These are phyloP conservation scores for Dermochelys coriacea DNA, from an alignment of 2,797 vertebrate species.

Conservation along the genomic window DNA sequence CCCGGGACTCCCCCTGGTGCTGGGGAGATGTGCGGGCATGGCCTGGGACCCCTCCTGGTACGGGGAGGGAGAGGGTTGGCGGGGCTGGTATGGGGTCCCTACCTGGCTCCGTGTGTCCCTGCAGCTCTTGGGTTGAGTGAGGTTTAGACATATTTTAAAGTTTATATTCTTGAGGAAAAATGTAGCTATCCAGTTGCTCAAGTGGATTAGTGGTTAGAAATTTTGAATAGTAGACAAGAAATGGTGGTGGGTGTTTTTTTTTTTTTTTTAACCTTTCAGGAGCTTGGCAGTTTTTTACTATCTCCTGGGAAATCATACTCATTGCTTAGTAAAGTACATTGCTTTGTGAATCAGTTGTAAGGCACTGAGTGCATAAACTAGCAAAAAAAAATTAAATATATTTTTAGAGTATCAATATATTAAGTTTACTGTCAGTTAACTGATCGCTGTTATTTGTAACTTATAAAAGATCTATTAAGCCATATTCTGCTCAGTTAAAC, in stretches of 20 bases:
- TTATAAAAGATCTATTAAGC: background rate
- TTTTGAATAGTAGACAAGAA: background rate
- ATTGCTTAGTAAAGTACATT: background rate
- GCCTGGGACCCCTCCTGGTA: no score
- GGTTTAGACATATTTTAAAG: background rate
- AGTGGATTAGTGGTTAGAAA: background rate
- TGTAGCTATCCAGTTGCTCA: background rate
- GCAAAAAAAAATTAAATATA: background rate
- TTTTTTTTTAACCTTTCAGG: background rate
- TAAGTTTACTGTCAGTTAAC: background rate
- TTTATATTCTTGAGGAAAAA: background rate
- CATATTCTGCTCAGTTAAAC: background rate
- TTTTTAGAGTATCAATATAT: background rate
- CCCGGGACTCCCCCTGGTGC: no score
- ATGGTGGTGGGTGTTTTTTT: no score
- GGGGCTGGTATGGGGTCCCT: no score
- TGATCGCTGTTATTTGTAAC: background rate
- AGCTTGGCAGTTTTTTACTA: background rate
- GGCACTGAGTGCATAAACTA: background rate
- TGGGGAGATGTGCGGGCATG: no score
- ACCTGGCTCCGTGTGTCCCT: no score
- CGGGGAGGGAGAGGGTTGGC: no score
- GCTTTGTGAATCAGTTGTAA: background rate
- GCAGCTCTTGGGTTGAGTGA: no score
- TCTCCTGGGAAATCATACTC: background rate